Percentiles rank a stretch among this genome's conserved stretches.
phyloP scores from a whole-genome alignment of 2,797 vertebrate genomes.

The Tinamus major region DNA sequence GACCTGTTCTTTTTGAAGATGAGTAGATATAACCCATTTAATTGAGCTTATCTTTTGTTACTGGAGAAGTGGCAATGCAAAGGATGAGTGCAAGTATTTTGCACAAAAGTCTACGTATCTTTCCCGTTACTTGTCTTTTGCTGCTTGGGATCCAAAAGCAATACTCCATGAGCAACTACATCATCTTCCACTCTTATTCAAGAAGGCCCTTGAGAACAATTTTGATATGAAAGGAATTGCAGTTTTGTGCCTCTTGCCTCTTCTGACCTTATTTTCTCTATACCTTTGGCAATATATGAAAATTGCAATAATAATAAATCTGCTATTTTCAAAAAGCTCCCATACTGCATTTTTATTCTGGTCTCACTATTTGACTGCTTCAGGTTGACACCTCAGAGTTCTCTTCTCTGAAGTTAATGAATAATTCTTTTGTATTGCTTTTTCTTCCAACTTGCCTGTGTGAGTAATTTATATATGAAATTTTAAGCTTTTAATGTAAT shows the following conservation, averaged over 20 bases:
- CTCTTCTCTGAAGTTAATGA: neutral
- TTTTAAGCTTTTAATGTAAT: neutral
- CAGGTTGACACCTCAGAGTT: neutral
- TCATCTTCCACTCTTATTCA: neutral
- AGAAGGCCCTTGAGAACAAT: constrained; percentile 38
- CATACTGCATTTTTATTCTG: neutral
- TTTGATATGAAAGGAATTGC: constrained; percentile 25
- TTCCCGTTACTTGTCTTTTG: neutral
- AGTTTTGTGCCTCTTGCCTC: constrained; percentile 29
- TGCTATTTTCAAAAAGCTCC: neutral
- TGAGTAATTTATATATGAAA: neutral
- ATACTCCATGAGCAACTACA: neutral
- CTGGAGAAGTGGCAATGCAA: neutral
- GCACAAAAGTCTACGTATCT: neutral
- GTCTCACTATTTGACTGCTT: neutral
- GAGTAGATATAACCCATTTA: neutral
- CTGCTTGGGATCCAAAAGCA: neutral
- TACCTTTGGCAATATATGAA: constrained; percentile 17
- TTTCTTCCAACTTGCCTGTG: neutral
- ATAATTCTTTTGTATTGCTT: neutral
- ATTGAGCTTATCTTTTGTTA: neutral
- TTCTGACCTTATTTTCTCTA: constrained; percentile 31
- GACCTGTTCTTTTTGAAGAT: neutral
- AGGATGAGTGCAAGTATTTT: neutral
- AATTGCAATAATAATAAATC: constrained; percentile 36